Conservation (phyloP, 2,888 invertebrate species). For the Bruchidius siliquastri region DNA sequence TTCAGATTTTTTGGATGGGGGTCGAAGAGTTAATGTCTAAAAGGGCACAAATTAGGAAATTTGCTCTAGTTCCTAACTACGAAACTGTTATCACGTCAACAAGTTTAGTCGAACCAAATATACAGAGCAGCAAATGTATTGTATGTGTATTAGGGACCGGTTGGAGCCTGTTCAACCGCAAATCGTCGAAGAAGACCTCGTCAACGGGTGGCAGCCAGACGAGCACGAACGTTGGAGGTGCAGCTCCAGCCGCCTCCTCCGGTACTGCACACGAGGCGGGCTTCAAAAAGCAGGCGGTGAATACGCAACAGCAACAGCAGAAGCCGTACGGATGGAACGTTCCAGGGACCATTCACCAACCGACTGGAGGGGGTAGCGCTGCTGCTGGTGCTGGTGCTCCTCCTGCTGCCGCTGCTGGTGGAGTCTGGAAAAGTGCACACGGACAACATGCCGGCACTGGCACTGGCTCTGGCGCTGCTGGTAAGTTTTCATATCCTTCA, state of each 20-base stretch:
- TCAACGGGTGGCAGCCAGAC: constrained; percentile 4
- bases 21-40: no score
- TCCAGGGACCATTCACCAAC: constrained; percentile 18
- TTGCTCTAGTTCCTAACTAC: no score
- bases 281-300: constrained; percentile 24
- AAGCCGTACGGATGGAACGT: constrained; percentile 33
- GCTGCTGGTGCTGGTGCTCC: neutral
- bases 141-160: constrained; percentile 5
- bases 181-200: constrained; percentile 14
- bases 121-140: no score
- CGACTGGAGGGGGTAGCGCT: neutral
- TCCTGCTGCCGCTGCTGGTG: constrained; percentile 3
- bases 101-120: no score
- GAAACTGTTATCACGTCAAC: no score
- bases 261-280: constrained; percentile 17
- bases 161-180: constrained; percentile 20
- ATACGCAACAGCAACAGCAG: constrained; percentile 22
- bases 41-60: no score
- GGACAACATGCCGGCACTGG: neutral
- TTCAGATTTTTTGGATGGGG: no score
- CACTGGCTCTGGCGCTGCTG: no score
- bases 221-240: no score
- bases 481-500: no score
- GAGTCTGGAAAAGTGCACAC: neutral
- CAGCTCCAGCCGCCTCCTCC: constrained; percentile 13